Evolutionary conservation across 1,140 invertebrate species (phyloP), one percentile per base, ranked within the genome.

Genomic region (Araneus ventricosus): DNA sequence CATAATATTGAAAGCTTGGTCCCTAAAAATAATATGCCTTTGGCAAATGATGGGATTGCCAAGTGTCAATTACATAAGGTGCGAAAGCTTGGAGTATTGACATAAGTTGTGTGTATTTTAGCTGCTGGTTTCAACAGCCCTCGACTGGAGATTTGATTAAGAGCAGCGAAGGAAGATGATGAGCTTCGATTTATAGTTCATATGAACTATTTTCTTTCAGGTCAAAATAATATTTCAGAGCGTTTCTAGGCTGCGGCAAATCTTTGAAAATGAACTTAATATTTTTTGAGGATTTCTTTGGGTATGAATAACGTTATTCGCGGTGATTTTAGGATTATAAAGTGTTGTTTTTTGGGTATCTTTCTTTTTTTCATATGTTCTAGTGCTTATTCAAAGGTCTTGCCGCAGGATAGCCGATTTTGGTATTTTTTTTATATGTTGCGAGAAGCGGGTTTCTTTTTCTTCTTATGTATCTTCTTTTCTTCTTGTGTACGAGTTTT

Each of bases 41-140:
- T 6, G 8, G 80, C 39, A 20, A 92, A 14, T 41, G 45, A 22
- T 41, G 63, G 82, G 82, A 75, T 86, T 57, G 80, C 45, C 41
- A 86, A 92, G 90, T 85, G 82, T 92, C 90, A 92, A 92, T 92
- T 92, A 92, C 80, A 84, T 24, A 75, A 86, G 84, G 52, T 37
- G 63, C 59, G 27, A 86, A 34, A 75, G n/a, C 57, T 86, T 84
- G 17, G 80, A 86, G 80, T 92, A 75, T 92, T 92, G 90, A 92
- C 90, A 86, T 75, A 92, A 75, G 80, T 85, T 30, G 41, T 92
- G 80, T 92, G 88, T 61, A 63, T 84, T 84, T 90, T 22, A 61
- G 75, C 75, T 70, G 67, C 41, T 80, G 34, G 75, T 63, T 17
- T 57, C 30, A 14, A 59, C 34, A 30, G 10, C 27, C 59, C 45